Conservation (phyloP, 2,113 vertebrate species). For the Callaeas wilsoni region DNA sequence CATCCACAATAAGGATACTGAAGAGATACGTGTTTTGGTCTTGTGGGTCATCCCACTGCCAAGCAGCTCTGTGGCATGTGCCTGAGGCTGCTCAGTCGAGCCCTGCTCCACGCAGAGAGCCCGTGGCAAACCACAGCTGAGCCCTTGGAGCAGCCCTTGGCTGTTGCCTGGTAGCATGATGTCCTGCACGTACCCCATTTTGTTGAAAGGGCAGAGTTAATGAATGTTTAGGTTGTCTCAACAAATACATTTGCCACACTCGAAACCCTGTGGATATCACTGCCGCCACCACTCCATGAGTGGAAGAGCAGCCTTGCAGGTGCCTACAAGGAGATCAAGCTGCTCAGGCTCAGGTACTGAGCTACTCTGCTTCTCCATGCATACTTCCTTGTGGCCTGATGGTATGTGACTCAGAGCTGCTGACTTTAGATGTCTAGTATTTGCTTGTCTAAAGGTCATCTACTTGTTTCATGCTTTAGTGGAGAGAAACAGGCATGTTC, state of each 20-base stretch:
- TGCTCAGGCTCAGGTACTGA: not conserved
- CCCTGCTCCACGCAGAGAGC: not conserved
- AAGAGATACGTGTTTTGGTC: not conserved
- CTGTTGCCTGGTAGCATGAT: not conserved
- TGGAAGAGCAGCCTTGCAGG: not conserved
- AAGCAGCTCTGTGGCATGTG: not conserved
- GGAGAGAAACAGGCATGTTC: not conserved
- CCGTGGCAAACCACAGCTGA: not conserved
- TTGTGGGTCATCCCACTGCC: not conserved
- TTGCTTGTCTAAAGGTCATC: not conserved
- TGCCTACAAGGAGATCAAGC: not conserved
- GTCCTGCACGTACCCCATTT: not conserved
- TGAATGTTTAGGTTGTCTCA: not conserved
- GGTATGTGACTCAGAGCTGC: not conserved
- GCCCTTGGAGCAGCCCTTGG: not conserved
- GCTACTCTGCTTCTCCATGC: not conserved
- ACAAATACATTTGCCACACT: not conserved
- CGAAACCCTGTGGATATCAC: not conserved
- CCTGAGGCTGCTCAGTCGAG: not conserved
- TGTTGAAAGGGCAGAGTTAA: not conserved
- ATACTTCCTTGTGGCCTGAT: not conserved
- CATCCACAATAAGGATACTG: not conserved
- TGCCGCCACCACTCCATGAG: accelerated
- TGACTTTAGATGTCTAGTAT: not conserved
- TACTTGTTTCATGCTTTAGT: not conserved